Percentiles rank a stretch among this genome's conserved stretches.
Conservation (phyloP, 2,113 vertebrate species). For the Bubo blakistoni region DNA sequence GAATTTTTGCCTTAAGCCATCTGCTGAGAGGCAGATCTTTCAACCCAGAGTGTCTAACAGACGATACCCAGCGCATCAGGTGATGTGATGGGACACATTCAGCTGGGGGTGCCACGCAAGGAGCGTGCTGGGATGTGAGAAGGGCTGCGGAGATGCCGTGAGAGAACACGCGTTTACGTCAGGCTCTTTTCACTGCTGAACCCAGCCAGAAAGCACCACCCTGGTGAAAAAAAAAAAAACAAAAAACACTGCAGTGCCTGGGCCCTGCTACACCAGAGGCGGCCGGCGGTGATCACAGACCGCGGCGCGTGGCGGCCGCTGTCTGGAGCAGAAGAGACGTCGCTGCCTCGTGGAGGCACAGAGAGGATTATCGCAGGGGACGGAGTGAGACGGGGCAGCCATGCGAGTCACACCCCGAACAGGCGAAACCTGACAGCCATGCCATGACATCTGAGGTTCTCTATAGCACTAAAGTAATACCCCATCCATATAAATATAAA, state of each 20-base stretch:
- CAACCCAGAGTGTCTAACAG: not conserved
- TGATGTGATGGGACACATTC: not conserved
- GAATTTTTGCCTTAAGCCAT: not conserved
- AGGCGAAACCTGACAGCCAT: not conserved
- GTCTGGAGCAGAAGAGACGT: not conserved
- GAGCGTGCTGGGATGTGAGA: rapidly evolving
- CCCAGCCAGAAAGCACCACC: not conserved
- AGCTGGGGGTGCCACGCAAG: not conserved
- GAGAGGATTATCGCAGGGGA: not conserved
- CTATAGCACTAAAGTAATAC: rapidly evolving
- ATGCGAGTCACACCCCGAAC: not conserved
- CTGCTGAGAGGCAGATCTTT: not conserved
- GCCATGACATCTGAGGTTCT: not conserved
- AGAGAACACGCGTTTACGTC: rapidly evolving
- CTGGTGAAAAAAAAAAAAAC: not conserved
- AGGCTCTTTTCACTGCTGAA: not conserved
- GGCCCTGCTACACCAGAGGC: not conserved
- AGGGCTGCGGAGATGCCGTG: rapidly evolving
- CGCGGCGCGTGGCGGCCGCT: rapidly evolving
- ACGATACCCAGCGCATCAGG: rapidly evolving
- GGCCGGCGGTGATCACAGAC: rapidly evolving
- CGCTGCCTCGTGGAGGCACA: not conserved
- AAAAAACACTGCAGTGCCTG: not conserved
- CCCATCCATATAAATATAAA: not conserved
- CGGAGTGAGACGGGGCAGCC: not conserved